These are phyloP conservation scores for Triplophysa rosa DNA, from an alignment of 2,113 vertebrate species.

Conservation along the genomic window DNA sequence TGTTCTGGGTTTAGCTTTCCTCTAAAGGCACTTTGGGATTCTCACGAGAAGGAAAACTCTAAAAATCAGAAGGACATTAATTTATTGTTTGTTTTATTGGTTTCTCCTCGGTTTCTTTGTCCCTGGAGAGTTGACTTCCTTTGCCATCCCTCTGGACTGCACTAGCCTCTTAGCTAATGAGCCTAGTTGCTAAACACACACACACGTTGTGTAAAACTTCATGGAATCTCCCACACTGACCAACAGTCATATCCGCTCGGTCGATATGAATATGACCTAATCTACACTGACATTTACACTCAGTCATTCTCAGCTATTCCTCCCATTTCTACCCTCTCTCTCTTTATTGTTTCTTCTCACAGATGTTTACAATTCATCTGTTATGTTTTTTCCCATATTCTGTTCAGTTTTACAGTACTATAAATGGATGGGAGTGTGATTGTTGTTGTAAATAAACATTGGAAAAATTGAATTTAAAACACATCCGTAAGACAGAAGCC, in stretches of 20 bases:
- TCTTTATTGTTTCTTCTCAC: constrained; percentile 25
- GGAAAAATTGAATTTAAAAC: not conserved
- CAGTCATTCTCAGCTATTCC: not conserved
- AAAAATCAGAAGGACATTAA: constrained; percentile 45
- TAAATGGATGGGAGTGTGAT: constrained; percentile 33
- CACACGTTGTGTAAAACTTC: constrained; percentile 11
- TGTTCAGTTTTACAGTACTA: constrained; percentile 17
- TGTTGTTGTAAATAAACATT: constrained; percentile 44
- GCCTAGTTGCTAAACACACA: constrained; percentile 27
- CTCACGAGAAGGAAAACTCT: constrained; percentile 70
- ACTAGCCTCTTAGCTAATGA: constrained; percentile 44
- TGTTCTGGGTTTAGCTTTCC: constrained; percentile 23
- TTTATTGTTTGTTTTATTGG: constrained; percentile 55
- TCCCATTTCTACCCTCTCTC: not conserved
- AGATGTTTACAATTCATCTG: constrained; percentile 49
- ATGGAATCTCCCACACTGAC: constrained; percentile 38
- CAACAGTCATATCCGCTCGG: constrained; percentile 42
- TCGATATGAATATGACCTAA: constrained; percentile 38
- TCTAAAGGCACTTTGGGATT: constrained; percentile 47
- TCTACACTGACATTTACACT: constrained; percentile 33
- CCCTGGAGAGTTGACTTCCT: constrained; percentile 54
- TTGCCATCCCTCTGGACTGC: constrained; percentile 44
- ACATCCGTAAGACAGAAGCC: not conserved
- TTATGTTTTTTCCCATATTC: constrained; percentile 46
- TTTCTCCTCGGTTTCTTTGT: constrained; percentile 42